Conservation (phyloP, 2,113 vertebrate genomes). For the Columbina picui region DNA sequence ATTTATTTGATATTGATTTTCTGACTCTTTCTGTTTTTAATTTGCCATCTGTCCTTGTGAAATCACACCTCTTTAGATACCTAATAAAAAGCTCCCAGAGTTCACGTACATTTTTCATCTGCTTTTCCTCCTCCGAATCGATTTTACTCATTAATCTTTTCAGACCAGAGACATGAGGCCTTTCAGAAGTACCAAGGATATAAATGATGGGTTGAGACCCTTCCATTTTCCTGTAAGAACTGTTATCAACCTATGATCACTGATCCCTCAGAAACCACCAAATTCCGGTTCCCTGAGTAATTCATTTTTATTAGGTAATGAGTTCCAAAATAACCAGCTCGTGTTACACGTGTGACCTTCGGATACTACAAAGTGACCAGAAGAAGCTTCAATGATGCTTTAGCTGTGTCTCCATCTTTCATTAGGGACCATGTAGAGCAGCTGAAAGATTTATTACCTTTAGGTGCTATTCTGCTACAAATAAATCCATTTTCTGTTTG, state of each 20-base stretch:
- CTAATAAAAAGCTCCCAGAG: not conserved
- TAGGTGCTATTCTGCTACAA: not conserved
- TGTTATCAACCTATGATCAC: not conserved
- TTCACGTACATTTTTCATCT: not conserved
- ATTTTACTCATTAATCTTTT: not conserved
- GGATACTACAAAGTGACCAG: not conserved
- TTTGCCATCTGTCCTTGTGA: not conserved
- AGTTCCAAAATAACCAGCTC: not conserved
- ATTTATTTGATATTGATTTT: not conserved
- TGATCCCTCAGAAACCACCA: not conserved
- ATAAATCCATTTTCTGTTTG: not conserved
- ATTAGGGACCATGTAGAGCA: not conserved
- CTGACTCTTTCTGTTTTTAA: not conserved
- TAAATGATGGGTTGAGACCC: not conserved
- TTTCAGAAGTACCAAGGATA: not conserved
- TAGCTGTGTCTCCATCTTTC: not conserved
- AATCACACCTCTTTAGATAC: not conserved
- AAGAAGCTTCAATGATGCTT: not conserved
- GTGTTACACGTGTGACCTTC: not conserved
- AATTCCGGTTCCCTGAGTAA: not conserved
- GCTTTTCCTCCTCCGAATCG: not conserved
- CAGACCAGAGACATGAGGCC: not conserved
- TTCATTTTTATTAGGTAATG: not conserved
- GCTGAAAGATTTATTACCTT: not conserved
- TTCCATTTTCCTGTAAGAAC: not conserved